Evolutionary conservation across 2,113 vertebrate species (phyloP), one percentile per base, ranked within the genome.

Genomic region (Lophura nycthemera): DNA sequence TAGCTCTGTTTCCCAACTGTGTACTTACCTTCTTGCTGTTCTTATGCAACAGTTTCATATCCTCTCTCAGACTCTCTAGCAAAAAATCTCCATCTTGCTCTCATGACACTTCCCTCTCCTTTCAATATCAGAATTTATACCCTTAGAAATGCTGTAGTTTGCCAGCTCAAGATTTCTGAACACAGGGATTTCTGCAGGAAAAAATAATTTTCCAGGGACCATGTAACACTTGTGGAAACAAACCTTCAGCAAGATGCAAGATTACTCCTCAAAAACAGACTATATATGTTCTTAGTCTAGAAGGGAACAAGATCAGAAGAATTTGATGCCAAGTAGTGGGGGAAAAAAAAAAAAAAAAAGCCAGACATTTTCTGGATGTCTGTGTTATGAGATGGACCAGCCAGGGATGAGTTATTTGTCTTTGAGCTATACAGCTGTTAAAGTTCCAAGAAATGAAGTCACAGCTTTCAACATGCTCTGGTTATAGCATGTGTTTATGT

Each of bases 381-480:
- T 95, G n/a, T 93, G 80, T 91, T 95, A 93, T 93, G 95, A 86
- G 69, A 96, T 76, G 56, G 72, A 86, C 78, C 69, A 96, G 89
- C 47, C 93, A 91, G 79, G 69, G 91, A 95, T 81, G 88, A 94
- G 76, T 83, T 95, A 83, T 95, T 95, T 95, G 91, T 91, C 91
- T 96, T 81, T 66, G 61, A 95, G 89, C 83, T 86, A 67, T 64
- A 95, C 78, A 95, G 91, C 85, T 94, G 83, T 20, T 93, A 48
- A 86, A 96, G 85, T 69, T 83, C 69, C 91, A 91, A 95, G 94
- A 83, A 95, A 75, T 97, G 83, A 95, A 95, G 85, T 97, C 85
- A 95, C 27, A 27, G 85, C 79, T 93, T 94, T 95, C 86, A 92
- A 83, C 43, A 54, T 43, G n/a, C 57, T 86, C 40, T 6, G 6